Percentiles rank a stretch among this genome's conserved stretches.
Conservation (phyloP, 1,140 invertebrate genomes). For the Hydropsyche tenuis region DNA sequence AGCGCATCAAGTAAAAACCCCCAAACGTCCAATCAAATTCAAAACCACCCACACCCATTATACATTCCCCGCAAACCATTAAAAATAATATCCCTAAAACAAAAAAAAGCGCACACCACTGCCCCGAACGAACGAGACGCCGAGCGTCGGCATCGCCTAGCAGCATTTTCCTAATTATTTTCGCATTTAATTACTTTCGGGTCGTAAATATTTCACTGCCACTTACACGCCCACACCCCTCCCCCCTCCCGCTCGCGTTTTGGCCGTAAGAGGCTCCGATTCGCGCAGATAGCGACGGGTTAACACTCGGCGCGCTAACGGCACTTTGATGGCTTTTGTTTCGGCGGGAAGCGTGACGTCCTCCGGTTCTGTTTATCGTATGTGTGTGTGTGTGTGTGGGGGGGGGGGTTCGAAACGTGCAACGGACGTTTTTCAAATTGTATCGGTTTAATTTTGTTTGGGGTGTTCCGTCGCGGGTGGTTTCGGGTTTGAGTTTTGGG, state of each 20-base stretch:
- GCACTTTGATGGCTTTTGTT: slow-evolving; percentile 1
- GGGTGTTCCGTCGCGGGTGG: too few relatives aligned
- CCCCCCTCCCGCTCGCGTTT: too few relatives aligned
- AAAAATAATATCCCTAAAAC: not conserved
- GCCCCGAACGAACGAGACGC: not conserved
- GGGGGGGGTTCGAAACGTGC: too few relatives aligned
- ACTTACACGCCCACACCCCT: slow-evolving; percentile 32
- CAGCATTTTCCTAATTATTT: slow-evolving; percentile 48
- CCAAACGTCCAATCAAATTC: not conserved
- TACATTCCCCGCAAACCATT: too few relatives aligned
- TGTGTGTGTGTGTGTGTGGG: too few relatives aligned
- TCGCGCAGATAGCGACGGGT: too few relatives aligned
- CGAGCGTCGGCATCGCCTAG: not conserved
- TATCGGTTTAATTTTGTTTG: too few relatives aligned
- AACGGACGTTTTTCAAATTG: too few relatives aligned
- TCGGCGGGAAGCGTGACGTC: too few relatives aligned
- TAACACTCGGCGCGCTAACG: not conserved
- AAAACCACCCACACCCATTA: not conserved
- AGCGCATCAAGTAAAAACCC: not conserved
- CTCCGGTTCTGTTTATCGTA: too few relatives aligned
- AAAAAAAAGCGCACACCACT: not conserved
- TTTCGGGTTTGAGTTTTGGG: too few relatives aligned
- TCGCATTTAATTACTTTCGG: slow-evolving; percentile 46
- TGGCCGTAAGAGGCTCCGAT: too few relatives aligned
- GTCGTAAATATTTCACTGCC: slow-evolving; percentile 49